Evolutionary conservation across 2,797 vertebrate species (phyloP), one percentile per base, ranked within the genome.

Genomic region (Sebastes minor): DNA sequence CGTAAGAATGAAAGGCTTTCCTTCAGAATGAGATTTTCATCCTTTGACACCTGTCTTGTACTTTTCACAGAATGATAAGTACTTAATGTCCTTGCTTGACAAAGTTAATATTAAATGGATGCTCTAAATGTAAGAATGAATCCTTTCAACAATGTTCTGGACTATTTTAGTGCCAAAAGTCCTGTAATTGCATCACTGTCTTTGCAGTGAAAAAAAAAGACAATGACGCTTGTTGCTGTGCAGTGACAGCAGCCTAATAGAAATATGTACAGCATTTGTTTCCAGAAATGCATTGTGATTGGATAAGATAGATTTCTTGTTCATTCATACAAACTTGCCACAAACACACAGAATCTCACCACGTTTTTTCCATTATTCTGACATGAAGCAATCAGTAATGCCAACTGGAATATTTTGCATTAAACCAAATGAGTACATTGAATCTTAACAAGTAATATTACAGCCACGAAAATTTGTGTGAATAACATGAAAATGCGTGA

Each of bases 11-110:
- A 84, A 87, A 82, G 70, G 64, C 70, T 80, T 81, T 75, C 38
- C 23, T 52, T 60, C 71, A 73, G 68, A 35, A 66, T 6, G 16
- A 65, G 55, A 80, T 55, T 53, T 67, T 38, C 27, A 69, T 81
- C 64, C 66, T 76, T 49, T 82, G 72, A 80, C 89, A 84, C 77
- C 73, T 75, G 62, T 81, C 83, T 63, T 74, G 73, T 87, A 9
- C 64, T 71, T 81, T 83, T 78, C n/a, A 78, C 66, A 82, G 49
- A 71, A 60, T 59, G 67, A 80, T 72, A 66, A 71, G 33, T 10
- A 64, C 66, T 82, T 33, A 25, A 46, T 70, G 59, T 61, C 71
- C 23, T 18, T 10, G 27, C 63, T 38, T 85, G 71, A 74, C 32
- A 67, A 64, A 69, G 68, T 57, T 11, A 56, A 76, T 75, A 30